Percentiles rank a stretch among this genome's conserved stretches.
These are phyloP conservation scores for Micropterix aruncella DNA, from an alignment of 2,888 invertebrate species.

Conservation along the genomic window DNA sequence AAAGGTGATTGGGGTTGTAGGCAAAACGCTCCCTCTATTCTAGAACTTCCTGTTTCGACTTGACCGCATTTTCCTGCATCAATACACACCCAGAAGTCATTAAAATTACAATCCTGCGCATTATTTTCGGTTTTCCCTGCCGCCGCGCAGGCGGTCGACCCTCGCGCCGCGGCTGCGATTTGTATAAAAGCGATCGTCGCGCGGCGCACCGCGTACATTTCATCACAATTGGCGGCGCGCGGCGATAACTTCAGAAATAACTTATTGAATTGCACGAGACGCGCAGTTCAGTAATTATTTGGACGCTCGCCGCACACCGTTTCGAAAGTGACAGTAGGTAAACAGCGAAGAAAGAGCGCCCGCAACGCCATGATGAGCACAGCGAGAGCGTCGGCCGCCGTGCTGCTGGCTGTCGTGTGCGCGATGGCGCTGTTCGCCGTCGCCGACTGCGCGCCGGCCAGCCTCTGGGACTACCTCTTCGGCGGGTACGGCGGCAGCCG, in stretches of 20 bases:
- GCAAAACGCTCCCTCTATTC: no score
- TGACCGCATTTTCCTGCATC: no score
- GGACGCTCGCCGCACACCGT: neutral
- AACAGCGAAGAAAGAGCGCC: neutral
- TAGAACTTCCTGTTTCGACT: no score
- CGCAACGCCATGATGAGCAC: neutral
- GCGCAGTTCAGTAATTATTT: neutral
- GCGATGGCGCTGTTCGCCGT: neutral
- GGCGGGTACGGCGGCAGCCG: slow-evolving; percentile 20
- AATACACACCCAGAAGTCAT: no score
- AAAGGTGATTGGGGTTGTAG: no score
- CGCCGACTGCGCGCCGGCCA: slow-evolving; percentile 16
- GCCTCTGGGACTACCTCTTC: slow-evolving; percentile 35
- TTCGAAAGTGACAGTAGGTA: neutral
- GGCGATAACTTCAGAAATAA: neutral
- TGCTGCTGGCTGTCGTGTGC: neutral
- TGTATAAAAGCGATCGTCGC: neutral
- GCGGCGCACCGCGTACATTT: neutral
- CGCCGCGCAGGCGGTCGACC: neutral
- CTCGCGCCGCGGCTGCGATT: no score
- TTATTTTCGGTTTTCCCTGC: no score
- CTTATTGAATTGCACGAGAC: neutral
- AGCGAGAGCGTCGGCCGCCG: neutral
- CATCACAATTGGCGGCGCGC: neutral
- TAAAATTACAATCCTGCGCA: no score